A percentile compares a stretch with the other conserved stretches of the same genome.
Evolutionary conservation across 2,113 vertebrate genomes (phyloP).

Genomic region (Sterrhoptilus dennistouni): DNA sequence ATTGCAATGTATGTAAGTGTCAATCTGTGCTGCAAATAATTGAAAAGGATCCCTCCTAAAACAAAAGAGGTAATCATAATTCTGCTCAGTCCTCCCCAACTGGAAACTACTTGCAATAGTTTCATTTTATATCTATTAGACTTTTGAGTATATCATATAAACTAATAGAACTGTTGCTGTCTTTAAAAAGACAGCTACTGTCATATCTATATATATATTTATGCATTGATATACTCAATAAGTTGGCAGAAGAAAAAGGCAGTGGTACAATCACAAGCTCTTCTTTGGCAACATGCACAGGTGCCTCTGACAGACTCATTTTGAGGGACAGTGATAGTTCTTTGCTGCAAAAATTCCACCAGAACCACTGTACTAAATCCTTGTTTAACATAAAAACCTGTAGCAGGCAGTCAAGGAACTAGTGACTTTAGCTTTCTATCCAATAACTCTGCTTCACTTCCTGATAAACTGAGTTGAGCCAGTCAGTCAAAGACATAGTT

Average conservation of each 20-base stretch:
- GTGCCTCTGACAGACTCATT: not conserved
- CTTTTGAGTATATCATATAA: not conserved
- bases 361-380: not conserved
- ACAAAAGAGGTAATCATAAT: not conserved
- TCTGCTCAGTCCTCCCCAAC: not conserved
- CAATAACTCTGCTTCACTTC: not conserved
- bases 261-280: not conserved
- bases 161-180: not conserved
- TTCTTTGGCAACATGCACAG: not conserved
- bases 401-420: not conserved
- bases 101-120: not conserved
- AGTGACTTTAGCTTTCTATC: not conserved
- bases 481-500: not conserved
- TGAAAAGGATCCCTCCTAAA: not conserved
- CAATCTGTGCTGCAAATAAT: not conserved
- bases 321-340: not conserved
- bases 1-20: slow-evolving; percentile 1
- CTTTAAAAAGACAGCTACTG: not conserved
- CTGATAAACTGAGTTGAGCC: not conserved
- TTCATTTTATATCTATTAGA: not conserved
- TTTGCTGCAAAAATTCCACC: not conserved
- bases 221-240: not conserved
- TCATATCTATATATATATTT: not conserved
- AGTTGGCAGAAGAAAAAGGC: not conserved
- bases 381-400: not conserved